phyloP scores from a whole-genome alignment of 2,113 vertebrate species.

The Pleuronectes platessa region DNA sequence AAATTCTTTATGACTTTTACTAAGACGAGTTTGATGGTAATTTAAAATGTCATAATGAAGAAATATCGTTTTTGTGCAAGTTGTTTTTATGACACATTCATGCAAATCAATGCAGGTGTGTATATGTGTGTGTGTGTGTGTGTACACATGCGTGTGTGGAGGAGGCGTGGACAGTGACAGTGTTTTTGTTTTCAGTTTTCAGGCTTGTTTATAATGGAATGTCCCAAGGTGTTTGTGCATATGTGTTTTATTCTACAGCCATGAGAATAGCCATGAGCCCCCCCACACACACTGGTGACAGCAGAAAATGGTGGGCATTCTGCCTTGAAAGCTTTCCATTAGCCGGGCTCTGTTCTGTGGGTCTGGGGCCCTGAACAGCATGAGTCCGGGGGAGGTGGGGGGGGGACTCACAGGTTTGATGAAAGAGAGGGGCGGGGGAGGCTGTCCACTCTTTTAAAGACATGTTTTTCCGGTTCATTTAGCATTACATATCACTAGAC shows the following conservation, averaged over 20 bases:
- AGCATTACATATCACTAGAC: constrained; percentile 82
- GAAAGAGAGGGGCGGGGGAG: constrained; percentile 33
- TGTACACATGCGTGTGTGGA: background rate
- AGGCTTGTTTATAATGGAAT: constrained; percentile 45
- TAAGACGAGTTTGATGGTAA: too few relatives aligned
- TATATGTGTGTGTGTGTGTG: constrained; percentile 5
- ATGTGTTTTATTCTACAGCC: constrained; percentile 29
- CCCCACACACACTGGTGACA: constrained; percentile 63
- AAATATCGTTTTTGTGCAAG: background rate
- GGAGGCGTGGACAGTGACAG: background rate
- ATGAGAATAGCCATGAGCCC: background rate
- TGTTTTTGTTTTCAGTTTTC: constrained; percentile 58
- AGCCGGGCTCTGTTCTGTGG: constrained; percentile 82
- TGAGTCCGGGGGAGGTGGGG: constrained; percentile 57
- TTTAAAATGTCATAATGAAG: background rate
- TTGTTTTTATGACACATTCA: background rate
- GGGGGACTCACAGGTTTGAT: constrained; percentile 44
- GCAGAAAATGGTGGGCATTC: constrained; percentile 76
- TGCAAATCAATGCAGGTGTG: background rate
- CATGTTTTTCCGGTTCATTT: constrained; percentile 84
- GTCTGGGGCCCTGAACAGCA: constrained; percentile 84
- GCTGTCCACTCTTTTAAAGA: constrained; percentile 78
- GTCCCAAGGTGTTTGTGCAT: constrained; percentile 58
- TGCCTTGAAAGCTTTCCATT: constrained; percentile 98
- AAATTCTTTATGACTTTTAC: background rate